Percentiles rank a stretch among this genome's conserved stretches.
phyloP scores from a whole-genome alignment of 2,113 vertebrate genomes.

The Lycaon pictus region DNA sequence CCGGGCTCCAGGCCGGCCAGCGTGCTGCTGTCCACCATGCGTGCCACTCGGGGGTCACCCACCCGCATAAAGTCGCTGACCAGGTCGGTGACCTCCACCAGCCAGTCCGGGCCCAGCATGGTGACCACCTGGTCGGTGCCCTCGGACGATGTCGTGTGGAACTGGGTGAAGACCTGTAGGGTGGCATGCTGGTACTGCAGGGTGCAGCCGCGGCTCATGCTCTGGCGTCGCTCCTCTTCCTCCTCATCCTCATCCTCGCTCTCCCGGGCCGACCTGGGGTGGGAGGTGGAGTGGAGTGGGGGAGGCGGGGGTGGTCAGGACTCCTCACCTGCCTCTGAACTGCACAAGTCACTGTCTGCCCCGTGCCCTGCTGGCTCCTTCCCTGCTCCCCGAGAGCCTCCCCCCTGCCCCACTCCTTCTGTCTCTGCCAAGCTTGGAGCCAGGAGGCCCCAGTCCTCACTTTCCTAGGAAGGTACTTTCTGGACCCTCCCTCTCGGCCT shows the following conservation, averaged over 20 bases:
- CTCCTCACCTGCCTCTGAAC: not conserved
- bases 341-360: not conserved
- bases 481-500: not conserved
- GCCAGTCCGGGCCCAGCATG: slow-evolving; percentile 98
- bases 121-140: slow-evolving; percentile 96
- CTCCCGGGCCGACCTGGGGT: slow-evolving; percentile 92
- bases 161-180: slow-evolving; percentile 97
- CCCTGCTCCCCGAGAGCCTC: fast-evolving
- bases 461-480: not conserved
- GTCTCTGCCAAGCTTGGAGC: not conserved
- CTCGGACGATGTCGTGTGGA: slow-evolving; percentile 96
- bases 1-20: slow-evolving; percentile 96
- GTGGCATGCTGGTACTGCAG: slow-evolving; percentile 97
- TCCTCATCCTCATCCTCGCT: slow-evolving; percentile 91
- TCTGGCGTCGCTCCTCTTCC: slow-evolving; percentile 94
- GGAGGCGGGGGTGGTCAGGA: not conserved
- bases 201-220: slow-evolving; percentile 94
- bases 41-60: slow-evolving; percentile 93
- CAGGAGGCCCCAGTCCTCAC: not conserved
- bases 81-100: slow-evolving; percentile 98
- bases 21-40: slow-evolving; percentile 94
- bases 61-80: slow-evolving; percentile 97
- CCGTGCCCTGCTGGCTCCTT: not conserved
- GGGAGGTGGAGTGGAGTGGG: not conserved
- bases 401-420: not conserved